Percentiles rank a stretch among this genome's conserved stretches.
phyloP scores from a whole-genome alignment of 2,113 vertebrate species.

The Solea solea region DNA sequence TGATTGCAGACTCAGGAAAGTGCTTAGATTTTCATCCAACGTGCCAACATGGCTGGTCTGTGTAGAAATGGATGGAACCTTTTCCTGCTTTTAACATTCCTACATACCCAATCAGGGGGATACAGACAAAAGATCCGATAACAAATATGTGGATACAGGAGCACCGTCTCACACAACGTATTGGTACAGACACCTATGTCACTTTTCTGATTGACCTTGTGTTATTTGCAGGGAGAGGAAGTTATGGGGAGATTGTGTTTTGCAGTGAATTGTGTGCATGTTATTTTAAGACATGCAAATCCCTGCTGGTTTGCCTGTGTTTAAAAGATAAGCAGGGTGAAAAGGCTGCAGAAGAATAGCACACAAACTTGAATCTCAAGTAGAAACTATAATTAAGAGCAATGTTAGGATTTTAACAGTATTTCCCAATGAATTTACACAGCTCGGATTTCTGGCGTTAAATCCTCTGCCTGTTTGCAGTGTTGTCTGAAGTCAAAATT shows the following conservation, averaged over 20 bases:
- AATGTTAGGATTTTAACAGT: too few species aligned
- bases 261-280: neutral
- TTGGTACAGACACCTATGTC: neutral
- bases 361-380: neutral
- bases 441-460: too few species aligned
- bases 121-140: conserved; percentile 12
- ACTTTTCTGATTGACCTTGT: neutral
- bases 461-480: too few species aligned
- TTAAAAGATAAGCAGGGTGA: neutral
- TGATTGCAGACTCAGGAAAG: conserved; percentile 10
- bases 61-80: neutral
- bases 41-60: neutral
- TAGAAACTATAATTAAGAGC: neutral
- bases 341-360: neutral
- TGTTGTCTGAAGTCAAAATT: too few species aligned
- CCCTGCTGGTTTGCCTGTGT: neutral
- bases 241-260: conserved; percentile 16
- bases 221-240: conserved; percentile 14
- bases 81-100: conserved; percentile 46
- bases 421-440: too few species aligned
- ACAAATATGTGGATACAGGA: conserved; percentile 1
- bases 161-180: neutral
- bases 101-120: conserved; percentile 16
- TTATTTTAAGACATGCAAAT: conserved; percentile 30
- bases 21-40: conserved; percentile 1